Conservation (phyloP, 2,888 invertebrate genomes). For the Zaprionus obscuricornis region DNA sequence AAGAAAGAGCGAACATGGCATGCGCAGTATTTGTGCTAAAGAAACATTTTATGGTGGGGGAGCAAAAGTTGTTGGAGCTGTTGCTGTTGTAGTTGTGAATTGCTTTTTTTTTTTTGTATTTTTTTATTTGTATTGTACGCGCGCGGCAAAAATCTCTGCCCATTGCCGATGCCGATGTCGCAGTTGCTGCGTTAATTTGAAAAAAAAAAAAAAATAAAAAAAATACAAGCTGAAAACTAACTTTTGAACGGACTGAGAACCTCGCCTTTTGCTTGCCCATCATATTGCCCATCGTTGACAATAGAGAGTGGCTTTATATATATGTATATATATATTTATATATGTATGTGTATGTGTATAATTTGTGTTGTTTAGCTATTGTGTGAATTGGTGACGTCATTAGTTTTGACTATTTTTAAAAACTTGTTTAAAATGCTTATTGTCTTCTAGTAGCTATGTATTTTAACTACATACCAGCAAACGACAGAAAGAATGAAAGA, state of each 20-base stretch:
- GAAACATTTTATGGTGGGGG: constrained; percentile 2
- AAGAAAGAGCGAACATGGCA: constrained; percentile 11
- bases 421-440: constrained; percentile 59
- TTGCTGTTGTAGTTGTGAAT: constrained; percentile 42
- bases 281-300: constrained; percentile 43
- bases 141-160: constrained; percentile 63
- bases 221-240: constrained; percentile 57
- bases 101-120: constrained; percentile 34
- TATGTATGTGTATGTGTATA: constrained; percentile 9
- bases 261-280: constrained; percentile 46
- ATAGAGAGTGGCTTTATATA: constrained; percentile 27
- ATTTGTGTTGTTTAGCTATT: constrained; percentile 34
- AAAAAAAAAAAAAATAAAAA: constrained; percentile 27
- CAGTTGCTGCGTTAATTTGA: constrained; percentile 40
- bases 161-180: constrained; percentile 15
- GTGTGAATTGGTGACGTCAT: constrained; percentile 65
- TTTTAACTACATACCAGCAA: constrained; percentile 14
- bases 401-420: constrained; percentile 49
- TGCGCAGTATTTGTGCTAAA: constrained; percentile 46
- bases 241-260: constrained; percentile 47
- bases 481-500: too few relatives aligned
- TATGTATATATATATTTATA: too few relatives aligned
- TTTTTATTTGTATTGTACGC: constrained; percentile 42
- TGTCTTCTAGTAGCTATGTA: constrained; percentile 39
- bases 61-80: constrained; percentile 37